phyloP scores from a whole-genome alignment of 2,888 invertebrate genomes.

The Trichogramma dendrolimi region DNA sequence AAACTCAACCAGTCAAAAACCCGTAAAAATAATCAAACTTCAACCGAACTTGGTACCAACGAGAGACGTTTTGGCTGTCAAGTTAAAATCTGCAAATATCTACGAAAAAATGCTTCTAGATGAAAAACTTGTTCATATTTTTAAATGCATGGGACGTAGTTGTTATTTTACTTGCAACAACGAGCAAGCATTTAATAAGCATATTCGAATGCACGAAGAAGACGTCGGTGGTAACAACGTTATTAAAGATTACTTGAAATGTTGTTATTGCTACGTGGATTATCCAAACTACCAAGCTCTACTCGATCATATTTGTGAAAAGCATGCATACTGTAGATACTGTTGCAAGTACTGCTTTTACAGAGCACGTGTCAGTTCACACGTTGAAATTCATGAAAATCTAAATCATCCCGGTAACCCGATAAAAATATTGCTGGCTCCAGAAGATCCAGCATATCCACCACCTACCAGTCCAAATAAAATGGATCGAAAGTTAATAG shows the following conservation, averaged over 20 bases:
- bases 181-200: slow-evolving; percentile 46
- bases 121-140: slow-evolving; percentile 51
- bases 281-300: slow-evolving; percentile 52
- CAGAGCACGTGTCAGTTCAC: slow-evolving; percentile 59
- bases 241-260: slow-evolving; percentile 55
- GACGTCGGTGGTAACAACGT: slow-evolving; percentile 33
- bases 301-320: slow-evolving; percentile 60
- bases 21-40: slow-evolving; percentile 40
- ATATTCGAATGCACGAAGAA: slow-evolving; percentile 47
- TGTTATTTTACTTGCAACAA: slow-evolving; percentile 54
- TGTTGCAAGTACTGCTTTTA: slow-evolving; percentile 69
- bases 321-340: slow-evolving; percentile 61
- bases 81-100: slow-evolving; percentile 41
- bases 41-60: slow-evolving; percentile 12
- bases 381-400: slow-evolving; percentile 60
- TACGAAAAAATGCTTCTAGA: slow-evolving; percentile 47
- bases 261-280: slow-evolving; percentile 59
- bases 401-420: not conserved
- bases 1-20: slow-evolving; percentile 20
- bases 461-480: slow-evolving; percentile 33
- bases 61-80: slow-evolving; percentile 26
- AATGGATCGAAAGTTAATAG: slow-evolving; percentile 37
- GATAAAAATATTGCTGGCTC: not conserved
- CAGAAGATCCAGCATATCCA: not conserved
- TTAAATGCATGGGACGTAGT: slow-evolving; percentile 57